Evolutionary conservation across 2,888 invertebrate species (phyloP), one percentile per base, ranked within the genome.

Genomic region (Helicoverpa assulta): DNA sequence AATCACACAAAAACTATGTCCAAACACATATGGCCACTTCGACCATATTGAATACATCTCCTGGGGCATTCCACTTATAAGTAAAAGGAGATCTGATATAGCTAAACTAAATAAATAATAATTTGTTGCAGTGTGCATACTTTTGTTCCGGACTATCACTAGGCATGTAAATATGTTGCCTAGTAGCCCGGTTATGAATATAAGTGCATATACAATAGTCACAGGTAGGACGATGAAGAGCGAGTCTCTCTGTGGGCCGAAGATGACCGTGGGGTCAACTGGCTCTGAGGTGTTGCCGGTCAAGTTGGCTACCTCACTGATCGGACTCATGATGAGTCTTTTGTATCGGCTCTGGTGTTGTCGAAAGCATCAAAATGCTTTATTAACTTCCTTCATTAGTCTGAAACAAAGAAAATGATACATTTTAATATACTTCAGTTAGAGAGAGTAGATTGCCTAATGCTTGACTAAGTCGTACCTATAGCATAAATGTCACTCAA

Each of bases 51-150:
- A 96, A 89, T 98, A 97, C 90, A 98, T 97, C 95, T 98, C 98
- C 80, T 97, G 97, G 0, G 98, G 98, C 85, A 98, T 96, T 0
- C 98, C 98, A 74, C 98, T 97, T 0, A 98, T 91, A 18, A 98
- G 93, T 18, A 98, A 94, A 29, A 98, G 93, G 50, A 98, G 96
- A 90, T 98, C 98, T 2, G 98, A 98, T 73, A 98, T 96, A 7
- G 98, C 98, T 88, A 98, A 93, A 89, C 98, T 98, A 93, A 98
- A 98, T 67, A 98, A 95, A 89, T 98, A 98, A 88, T 97, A 98
- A 86, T 98, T 98, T 10, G 97, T 98, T 4, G 97, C 97, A 19
- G 97, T 97, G 85, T 98, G 98, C 98, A 98, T 98, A 78, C 97
- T 97, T 82, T 97, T 97, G 91, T 98, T 98, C 75, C 97, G 96